Base-by-base conservation (phyloP, 2,113 vertebrate species). In the Scytalopus superciliaris region DNA sequence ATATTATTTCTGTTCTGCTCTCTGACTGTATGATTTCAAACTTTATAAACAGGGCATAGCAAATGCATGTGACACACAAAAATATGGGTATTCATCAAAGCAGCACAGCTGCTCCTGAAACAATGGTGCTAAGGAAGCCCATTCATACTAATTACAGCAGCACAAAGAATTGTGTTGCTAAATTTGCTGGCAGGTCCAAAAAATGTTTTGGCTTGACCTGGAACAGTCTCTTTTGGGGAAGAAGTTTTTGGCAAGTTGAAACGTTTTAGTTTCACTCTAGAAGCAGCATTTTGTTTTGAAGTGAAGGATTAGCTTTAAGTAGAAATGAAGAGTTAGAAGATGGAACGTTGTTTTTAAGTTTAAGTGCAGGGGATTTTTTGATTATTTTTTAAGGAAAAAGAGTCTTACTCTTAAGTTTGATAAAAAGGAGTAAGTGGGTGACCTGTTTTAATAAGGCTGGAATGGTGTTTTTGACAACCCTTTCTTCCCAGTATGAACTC, bases 51-150 rank as follows among this genome's bases (percentile, higher is more conserved):
- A 94, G 92, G 86, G 85, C 83, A 53, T 19, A 93, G 96, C 86
- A 93, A 96, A 95, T 89, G 88, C 77, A 39, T 87, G 80, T 78
- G 90, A 91, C 83, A 60, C 68, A 75, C 89, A 90, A 84, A 96
- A 97, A 94, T 92, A 93, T 55, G 94, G 53, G 85, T 90, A 96
- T 96, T 97, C 93, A 95, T 97, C 96, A 95, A 89, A 90, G 92
- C 22, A 94, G 92, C 90, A 86, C 96, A 96, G 96, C 93, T 96
- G 94, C 90, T 95, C 49, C 90, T 40, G 76, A 78, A 95, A 96
- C 95, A 96, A 94, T 95, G 92, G 69, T 84, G 76, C 92, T 94
- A 68, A 94, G 90, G 92, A 93, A 95, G 66, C 88, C 90, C 90
- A 95, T 95, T 96, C 93, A 95, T 96, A 95, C 89, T 91, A 93